Evolutionary conservation across 2,888 invertebrate genomes (phyloP).

Genomic region (Heliconius erato): DNA sequence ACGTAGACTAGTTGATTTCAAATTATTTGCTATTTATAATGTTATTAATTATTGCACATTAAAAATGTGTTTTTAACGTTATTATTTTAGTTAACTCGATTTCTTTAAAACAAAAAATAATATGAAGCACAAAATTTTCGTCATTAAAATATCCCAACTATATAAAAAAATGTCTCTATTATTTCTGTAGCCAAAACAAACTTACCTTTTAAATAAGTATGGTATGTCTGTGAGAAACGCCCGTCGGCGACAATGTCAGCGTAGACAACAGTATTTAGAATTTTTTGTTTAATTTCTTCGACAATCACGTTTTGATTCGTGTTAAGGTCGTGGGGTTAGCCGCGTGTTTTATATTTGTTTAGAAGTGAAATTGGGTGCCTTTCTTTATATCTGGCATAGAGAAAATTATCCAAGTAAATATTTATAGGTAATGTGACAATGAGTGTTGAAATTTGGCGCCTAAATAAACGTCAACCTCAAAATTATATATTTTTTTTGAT

Average conservation of each 20-base stretch:
- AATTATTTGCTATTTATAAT: too few species aligned
- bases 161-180: background rate
- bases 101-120: background rate
- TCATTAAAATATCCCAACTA: background rate
- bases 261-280: constrained; percentile 54
- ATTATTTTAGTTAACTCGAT: background rate
- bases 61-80: background rate
- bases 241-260: constrained; percentile 66
- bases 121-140: background rate
- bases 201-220: background rate
- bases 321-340: constrained; percentile 19
- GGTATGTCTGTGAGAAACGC: constrained; percentile 71
- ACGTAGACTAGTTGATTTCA: too few species aligned
- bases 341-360: constrained; percentile 4
- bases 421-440: too few species aligned
- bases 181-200: background rate
- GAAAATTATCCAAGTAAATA: background rate
- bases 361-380: constrained; percentile 1
- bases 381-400: background rate
- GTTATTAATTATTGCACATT: too few species aligned
- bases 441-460: too few species aligned
- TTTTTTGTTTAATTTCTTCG: constrained; percentile 49
- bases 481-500: too few species aligned
- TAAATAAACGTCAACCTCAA: too few species aligned
- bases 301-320: constrained; percentile 53